Evolutionary conservation across 2,797 vertebrate genomes (phyloP).

Genomic region (Lemur catta): DNA sequence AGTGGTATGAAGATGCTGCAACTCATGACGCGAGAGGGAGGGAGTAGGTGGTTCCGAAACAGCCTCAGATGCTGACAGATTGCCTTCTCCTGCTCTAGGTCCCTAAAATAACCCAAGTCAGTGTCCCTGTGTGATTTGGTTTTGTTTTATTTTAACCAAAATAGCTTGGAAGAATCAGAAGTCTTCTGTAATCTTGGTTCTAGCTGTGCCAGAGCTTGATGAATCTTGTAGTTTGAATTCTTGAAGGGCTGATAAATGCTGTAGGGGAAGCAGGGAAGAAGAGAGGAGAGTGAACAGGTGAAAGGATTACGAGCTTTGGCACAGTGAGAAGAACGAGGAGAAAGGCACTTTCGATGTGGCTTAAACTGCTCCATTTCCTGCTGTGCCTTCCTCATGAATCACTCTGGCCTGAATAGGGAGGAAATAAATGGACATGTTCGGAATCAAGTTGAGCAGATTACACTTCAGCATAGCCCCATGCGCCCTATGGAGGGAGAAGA

Average conservation of each 20-base stretch:
- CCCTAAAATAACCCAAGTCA: neutral
- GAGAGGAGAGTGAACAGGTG: neutral
- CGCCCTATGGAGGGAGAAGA: neutral
- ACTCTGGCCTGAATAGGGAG: neutral
- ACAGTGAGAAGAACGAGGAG: neutral
- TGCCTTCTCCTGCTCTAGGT: neutral
- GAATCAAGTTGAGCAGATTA: neutral
- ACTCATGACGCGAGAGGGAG: neutral
- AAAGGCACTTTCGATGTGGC: no score
- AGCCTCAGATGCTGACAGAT: neutral
- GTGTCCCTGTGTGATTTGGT: neutral
- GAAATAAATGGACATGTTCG: neutral
- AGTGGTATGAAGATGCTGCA: accelerated
- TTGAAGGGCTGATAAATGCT: neutral
- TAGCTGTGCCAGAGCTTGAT: neutral
- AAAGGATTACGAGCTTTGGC: accelerated
- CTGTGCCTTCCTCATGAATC: neutral
- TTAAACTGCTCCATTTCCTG: no score
- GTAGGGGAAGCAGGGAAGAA: neutral
- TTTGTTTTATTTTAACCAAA: neutral
- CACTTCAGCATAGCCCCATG: neutral
- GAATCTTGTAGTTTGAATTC: neutral
- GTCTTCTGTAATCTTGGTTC: neutral
- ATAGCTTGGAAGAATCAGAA: neutral
- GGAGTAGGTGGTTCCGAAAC: neutral